A percentile compares a stretch with the other conserved stretches of the same genome.
Conservation (phyloP, 2,797 vertebrate species). For the Tachyglossus aculeatus region DNA sequence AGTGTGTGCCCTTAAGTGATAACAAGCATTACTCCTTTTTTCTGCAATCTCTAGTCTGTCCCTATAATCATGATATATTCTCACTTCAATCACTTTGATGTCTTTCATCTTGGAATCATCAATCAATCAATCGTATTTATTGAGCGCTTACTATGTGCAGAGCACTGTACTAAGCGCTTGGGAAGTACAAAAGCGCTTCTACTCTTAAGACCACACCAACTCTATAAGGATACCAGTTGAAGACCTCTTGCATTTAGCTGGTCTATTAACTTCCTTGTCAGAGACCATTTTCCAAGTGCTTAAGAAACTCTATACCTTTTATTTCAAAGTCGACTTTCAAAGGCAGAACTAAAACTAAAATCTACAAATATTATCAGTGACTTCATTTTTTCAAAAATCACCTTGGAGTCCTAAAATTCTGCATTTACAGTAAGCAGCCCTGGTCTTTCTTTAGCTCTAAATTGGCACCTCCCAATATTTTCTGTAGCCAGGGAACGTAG, state of each 20-base stretch:
- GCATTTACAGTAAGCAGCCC: too few relatives aligned
- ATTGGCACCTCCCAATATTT: too few relatives aligned
- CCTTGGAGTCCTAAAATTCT: too few relatives aligned
- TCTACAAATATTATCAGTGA: not conserved
- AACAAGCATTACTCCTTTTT: constrained; percentile 9
- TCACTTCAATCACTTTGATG: constrained; percentile 26
- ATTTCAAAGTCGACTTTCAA: constrained; percentile 2
- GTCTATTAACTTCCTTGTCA: not conserved
- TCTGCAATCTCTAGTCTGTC: not conserved
- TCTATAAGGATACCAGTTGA: constrained; percentile 12
- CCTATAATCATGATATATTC: constrained; percentile 1
- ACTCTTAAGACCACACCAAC: not conserved
- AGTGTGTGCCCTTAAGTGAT: not conserved
- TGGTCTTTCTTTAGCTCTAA: too few relatives aligned
- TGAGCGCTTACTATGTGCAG: too few relatives aligned
- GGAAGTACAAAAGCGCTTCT: too few relatives aligned
- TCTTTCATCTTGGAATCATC: constrained; percentile 24
- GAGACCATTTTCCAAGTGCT: not conserved
- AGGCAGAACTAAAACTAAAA: not conserved
- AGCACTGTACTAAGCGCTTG: too few relatives aligned
- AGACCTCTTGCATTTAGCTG: not conserved
- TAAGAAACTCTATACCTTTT: constrained; percentile 8
- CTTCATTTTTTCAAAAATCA: too few relatives aligned
- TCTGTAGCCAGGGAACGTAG: too few relatives aligned
- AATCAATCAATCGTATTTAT: too few relatives aligned